These are phyloP conservation scores for Rotaria macrura DNA, from an alignment of 2,888 invertebrate genomes.

Conservation along the genomic window DNA sequence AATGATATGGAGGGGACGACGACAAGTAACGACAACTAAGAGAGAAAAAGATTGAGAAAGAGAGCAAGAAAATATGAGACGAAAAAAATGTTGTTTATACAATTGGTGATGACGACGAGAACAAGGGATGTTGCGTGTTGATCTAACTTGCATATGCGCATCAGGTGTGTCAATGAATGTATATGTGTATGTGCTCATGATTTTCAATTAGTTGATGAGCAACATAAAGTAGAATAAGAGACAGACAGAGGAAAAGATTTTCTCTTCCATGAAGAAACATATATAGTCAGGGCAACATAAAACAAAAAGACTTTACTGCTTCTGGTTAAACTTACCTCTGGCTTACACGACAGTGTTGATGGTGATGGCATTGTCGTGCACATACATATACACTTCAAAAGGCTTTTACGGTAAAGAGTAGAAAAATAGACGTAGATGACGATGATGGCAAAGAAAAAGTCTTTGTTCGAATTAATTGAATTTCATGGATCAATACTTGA, in stretches of 20 bases:
- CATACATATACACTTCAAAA: neutral
- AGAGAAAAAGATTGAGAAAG: neutral
- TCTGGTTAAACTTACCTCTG: neutral
- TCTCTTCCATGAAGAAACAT: neutral
- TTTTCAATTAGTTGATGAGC: neutral
- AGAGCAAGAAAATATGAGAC: neutral
- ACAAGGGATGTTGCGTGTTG: constrained; percentile 6
- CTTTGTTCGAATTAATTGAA: constrained; percentile 8
- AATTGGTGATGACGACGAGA: neutral
- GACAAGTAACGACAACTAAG: constrained; percentile 8
- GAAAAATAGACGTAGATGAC: neutral
- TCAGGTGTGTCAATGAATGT: neutral
- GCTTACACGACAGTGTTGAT: neutral
- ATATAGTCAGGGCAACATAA: neutral
- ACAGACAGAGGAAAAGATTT: neutral
- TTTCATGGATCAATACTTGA: constrained; percentile 8
- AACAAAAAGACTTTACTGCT: neutral
- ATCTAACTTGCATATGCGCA: constrained; percentile 8
- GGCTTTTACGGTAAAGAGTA: neutral
- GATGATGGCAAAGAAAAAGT: neutral
- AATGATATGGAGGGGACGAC: neutral
- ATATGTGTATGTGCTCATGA: neutral
- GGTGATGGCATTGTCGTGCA: neutral
- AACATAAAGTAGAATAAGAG: neutral
- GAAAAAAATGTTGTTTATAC: constrained; percentile 11